A percentile compares a stretch with the other conserved stretches of the same genome.
Evolutionary conservation across 2,888 invertebrate species (phyloP).

Genomic region (Eupithecia abbreviata): DNA sequence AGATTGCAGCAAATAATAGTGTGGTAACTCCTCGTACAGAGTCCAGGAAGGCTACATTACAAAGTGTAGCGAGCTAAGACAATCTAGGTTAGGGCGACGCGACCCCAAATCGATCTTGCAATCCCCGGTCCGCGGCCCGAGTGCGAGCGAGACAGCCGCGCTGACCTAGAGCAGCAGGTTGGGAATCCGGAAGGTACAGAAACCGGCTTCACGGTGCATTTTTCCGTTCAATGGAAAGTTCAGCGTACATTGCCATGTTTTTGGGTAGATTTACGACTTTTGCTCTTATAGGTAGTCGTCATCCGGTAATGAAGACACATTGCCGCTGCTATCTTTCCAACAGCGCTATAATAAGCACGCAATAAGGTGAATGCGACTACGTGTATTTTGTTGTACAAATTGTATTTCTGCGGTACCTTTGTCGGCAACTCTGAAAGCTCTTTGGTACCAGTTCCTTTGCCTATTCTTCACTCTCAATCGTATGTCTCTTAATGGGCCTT

Average conservation of each 20-base stretch:
- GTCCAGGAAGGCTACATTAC: slow-evolving; percentile 48
- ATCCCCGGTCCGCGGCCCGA: slow-evolving; percentile 74
- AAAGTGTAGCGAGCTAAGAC: slow-evolving; percentile 69
- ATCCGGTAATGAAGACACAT: slow-evolving; percentile 31
- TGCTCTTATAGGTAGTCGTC: slow-evolving; percentile 46
- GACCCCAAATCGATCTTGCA: slow-evolving; percentile 77
- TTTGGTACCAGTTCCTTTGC: background rate
- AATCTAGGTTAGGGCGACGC: slow-evolving; percentile 82
- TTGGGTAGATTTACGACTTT: slow-evolving; percentile 46
- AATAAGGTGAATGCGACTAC: slow-evolving; percentile 24
- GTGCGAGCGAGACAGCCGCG: slow-evolving; percentile 68
- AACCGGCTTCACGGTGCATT: slow-evolving; percentile 81
- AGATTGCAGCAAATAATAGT: background rate
- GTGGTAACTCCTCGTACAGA: background rate
- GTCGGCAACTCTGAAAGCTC: slow-evolving; percentile 13
- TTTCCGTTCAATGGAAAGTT: slow-evolving; percentile 83
- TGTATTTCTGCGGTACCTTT: slow-evolving; percentile 30
- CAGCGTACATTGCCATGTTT: slow-evolving; percentile 60
- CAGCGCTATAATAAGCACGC: slow-evolving; percentile 23
- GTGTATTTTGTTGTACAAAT: slow-evolving; percentile 34
- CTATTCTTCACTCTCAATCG: background rate
- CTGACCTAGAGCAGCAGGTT: slow-evolving; percentile 83
- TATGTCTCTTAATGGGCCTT: background rate
- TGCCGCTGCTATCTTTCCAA: slow-evolving; percentile 24
- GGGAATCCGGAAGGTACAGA: slow-evolving; percentile 82